Evolutionary conservation across 1,140 invertebrate genomes (phyloP), one percentile per base, ranked within the genome.

Genomic region (Lasioglossum baleicum): DNA sequence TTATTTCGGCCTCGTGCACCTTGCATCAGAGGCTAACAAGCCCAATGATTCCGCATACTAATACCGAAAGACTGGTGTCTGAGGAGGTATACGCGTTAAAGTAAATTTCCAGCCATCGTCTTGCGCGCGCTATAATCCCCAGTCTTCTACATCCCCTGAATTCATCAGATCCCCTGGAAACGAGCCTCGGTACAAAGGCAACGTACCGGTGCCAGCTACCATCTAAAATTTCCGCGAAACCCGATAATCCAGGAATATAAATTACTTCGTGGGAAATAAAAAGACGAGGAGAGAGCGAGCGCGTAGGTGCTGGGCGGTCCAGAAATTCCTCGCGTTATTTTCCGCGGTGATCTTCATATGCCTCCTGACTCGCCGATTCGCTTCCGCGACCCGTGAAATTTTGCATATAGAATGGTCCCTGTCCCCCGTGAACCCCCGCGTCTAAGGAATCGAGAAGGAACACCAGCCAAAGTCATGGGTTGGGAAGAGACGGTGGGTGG

Each of bases 311-410:
- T 44, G 56, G 40, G 69, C 61, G 44, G 61, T 67, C 74, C 53
- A 74, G 26, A 85, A 88, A 85, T 88, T 87, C 73, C 75, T 80
- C 72, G 66, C 83, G 87, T 80, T 87, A 88, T 87, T 88, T 86
- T 88, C 75, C 64, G 68, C 75, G 60, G 64, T 58, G 80, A 82
- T 82, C 80, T 82, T 87, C 87, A 85, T 87, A 85, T 82, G 68
- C 79, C 58, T 61, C 63, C 66, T 56, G 61, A 78, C 77, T 86
- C 74, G 85, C 56, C 83, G 81, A 88, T 87, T 83, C 83, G 88
- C 87, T 89, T 85, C 85, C 83, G 79, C 83, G 85, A 75, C 74
- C 88, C 86, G 85, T 89, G 87, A 90, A 88, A 90, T 90, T 90
- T 90, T 90, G 83, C 88, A 90, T 90, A 88, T 87, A 88, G 83